Base-by-base conservation (phyloP, 2,888 invertebrate genomes). In the Fissipunctia ypsillon region DNA sequence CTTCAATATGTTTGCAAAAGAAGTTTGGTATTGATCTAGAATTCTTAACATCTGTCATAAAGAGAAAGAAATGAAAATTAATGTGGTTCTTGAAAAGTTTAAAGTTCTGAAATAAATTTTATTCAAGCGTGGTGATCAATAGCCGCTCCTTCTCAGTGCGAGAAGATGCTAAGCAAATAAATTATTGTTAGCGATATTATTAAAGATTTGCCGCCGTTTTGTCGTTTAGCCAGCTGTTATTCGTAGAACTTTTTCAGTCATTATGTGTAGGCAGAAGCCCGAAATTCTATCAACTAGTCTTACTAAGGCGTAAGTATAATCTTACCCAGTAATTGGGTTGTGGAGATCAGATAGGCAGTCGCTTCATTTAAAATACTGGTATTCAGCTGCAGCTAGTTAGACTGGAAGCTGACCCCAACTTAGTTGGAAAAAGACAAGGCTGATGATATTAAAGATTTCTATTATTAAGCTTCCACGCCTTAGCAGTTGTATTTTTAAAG, bases 11-110 rank as follows among this genome's bases (percentile, higher is more conserved):
- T 61, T 48, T 56, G 31, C n/a, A 61, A 61, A 31, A 28, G 10
- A 69, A 65, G 50, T 79, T 73, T 6, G 3, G 19, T 65, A 54
- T 16, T 28, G 54, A 56, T 59, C 52, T 67, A 35, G 28, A 63
- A 63, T 54, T 64, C 25, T 48, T 67, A 52, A 63, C 52, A 67
- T 57, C 5, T 66, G 28, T 57, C 67, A 28, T 41, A 67, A 38
- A 35, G 41, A n/a, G 38, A 41, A 54, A 50, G 28, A 63, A 67
- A 31, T 38, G 56, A 12, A 56, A 35, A n/a, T n/a, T n/a, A n/a
- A 65, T 22, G 14, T 19, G 7, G 19, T 38, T 25, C 3, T 25
- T 25, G 48, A 48, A 66, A 45, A 70, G 25, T 25, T 69, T 35
- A n/a, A 4, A 54, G 22, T 54, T 68, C n/a, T n/a, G n/a, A n/a